Percentiles rank a stretch among this genome's conserved stretches.
phyloP scores from a whole-genome alignment of 2,113 vertebrate species.

The Turdus rufiventris region DNA sequence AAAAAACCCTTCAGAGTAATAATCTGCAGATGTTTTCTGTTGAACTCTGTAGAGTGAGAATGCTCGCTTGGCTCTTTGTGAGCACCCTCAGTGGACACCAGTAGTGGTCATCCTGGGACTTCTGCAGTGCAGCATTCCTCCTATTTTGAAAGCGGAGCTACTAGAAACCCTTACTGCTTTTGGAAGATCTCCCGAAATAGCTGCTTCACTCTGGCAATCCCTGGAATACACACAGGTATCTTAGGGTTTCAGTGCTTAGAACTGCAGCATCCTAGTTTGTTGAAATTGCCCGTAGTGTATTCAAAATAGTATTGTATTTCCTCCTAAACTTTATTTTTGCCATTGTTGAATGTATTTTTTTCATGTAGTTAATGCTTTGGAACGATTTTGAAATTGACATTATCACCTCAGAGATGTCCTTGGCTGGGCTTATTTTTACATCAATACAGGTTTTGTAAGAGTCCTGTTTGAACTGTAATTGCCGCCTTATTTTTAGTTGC shows the following conservation, averaged over 20 bases:
- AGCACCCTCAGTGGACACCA: conserved; percentile 97
- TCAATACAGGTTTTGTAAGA: not conserved
- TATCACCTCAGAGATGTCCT: not conserved
- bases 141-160: conserved; percentile 88
- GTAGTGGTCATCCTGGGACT: conserved; percentile 93
- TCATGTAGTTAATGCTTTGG: not conserved
- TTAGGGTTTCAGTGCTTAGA: not conserved
- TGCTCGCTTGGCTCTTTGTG: conserved; percentile 91
- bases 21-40: not conserved
- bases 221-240: conserved; percentile 94
- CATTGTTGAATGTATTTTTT: not conserved
- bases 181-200: conserved; percentile 93
- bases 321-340: not conserved
- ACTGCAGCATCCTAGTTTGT: not conserved
- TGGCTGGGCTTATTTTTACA: not conserved
- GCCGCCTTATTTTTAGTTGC: not conserved
- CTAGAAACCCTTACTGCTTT: conserved; percentile 89
- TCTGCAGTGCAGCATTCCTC: conserved; percentile 92
- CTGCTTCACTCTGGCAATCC: conserved; percentile 95
- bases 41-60: conserved; percentile 85
- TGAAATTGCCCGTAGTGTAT: not conserved
- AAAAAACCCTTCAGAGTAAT: not conserved
- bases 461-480: not conserved
- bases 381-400: not conserved
- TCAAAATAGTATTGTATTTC: not conserved